Conservation (phyloP, 1,140 invertebrate species). For the Sminthurides bifidus region DNA sequence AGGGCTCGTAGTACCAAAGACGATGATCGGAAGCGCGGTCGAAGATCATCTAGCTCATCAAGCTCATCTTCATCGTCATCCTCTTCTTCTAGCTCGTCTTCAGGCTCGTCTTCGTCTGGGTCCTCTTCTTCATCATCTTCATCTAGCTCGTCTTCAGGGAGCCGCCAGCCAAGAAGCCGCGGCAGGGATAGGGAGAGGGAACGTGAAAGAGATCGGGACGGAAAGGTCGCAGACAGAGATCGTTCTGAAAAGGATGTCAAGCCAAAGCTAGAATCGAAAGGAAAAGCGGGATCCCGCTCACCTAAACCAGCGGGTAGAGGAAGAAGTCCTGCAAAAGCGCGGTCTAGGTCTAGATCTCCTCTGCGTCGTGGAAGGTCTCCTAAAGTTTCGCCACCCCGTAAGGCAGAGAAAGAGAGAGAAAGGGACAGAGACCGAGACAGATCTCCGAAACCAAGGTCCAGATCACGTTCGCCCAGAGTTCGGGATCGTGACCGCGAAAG, state of each 20-base stretch:
- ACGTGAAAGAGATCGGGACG: constrained; percentile 11
- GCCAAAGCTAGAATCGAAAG: constrained; percentile 15
- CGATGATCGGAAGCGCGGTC: constrained; percentile 17
- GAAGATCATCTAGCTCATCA: constrained; percentile 23
- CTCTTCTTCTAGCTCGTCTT: constrained; percentile 20
- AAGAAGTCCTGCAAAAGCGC: constrained; percentile 2
- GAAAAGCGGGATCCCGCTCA: constrained; percentile 14
- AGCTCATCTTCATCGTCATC: constrained; percentile 22
- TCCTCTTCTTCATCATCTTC: constrained; percentile 16
- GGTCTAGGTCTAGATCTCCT: constrained; percentile 8
- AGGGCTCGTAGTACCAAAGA: constrained; percentile 24
- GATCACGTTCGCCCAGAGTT: constrained; percentile 17
- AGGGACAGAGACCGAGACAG: constrained; percentile 2
- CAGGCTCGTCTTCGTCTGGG: constrained; percentile 19
- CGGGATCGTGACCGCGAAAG: background rate
- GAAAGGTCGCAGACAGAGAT: constrained; percentile 8
- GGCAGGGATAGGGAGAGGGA: background rate
- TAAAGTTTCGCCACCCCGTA: background rate
- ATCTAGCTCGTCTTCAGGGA: constrained; percentile 18
- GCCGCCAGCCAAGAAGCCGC: constrained; percentile 11
- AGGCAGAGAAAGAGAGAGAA: constrained; percentile 1
- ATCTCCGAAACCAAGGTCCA: constrained; percentile 8
- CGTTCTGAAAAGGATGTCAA: background rate
- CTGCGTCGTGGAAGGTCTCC: constrained; percentile 3
- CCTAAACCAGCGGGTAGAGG: constrained; percentile 3